Evolutionary conservation across 2,797 vertebrate species (phyloP).

Genomic region (Chloroceryle amazona): DNA sequence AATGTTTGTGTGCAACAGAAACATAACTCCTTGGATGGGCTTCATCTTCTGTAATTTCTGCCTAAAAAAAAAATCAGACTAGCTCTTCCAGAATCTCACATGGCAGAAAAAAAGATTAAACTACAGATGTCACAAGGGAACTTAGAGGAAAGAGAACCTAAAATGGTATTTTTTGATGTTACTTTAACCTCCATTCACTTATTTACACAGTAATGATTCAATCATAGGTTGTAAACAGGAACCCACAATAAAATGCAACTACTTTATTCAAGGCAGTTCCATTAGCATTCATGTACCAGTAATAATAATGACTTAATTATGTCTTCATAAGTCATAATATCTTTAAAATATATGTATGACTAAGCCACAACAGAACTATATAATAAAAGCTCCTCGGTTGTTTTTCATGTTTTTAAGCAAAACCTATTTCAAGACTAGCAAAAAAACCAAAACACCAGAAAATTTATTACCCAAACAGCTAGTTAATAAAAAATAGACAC

Average conservation of each 20-base stretch:
- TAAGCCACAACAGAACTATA: neutral
- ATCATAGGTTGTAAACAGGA: fast-evolving
- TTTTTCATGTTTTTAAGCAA: neutral
- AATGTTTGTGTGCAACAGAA: neutral
- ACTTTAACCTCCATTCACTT: neutral
- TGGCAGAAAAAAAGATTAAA: neutral
- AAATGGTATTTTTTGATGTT: neutral
- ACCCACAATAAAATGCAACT: neutral
- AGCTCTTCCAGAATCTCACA: neutral
- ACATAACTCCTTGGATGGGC: neutral
- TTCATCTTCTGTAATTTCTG: neutral
- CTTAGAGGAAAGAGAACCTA: neutral
- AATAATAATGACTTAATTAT: neutral
- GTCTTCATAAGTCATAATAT: neutral
- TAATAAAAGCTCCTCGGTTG: neutral
- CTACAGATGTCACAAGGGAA: neutral
- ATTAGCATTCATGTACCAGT: neutral
- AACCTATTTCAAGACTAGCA: neutral
- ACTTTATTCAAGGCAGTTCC: neutral
- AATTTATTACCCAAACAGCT: neutral
- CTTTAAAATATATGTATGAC: neutral
- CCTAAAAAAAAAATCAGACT: neutral
- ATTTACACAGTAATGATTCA: neutral
- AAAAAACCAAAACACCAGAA: neutral
- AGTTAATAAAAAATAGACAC: neutral